These are phyloP conservation scores for Hydrocynus forskahlii DNA, from an alignment of 2,797 vertebrate genomes.

Conservation along the genomic window DNA sequence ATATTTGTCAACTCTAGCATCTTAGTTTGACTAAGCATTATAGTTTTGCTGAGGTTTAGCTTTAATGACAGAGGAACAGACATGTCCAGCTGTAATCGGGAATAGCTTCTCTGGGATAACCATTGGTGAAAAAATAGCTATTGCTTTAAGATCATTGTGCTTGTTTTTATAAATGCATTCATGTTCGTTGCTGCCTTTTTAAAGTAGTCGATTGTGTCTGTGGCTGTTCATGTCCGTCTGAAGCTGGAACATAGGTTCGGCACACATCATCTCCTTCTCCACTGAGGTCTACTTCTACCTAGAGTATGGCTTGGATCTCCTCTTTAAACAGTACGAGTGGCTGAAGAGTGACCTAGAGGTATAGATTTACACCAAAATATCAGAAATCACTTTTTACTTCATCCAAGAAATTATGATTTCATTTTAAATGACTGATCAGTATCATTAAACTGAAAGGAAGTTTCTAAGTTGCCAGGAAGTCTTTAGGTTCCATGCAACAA, in stretches of 20 bases:
- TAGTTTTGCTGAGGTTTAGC: constrained; percentile 18
- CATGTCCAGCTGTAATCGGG: constrained; percentile 1
- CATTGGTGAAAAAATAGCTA: not conserved
- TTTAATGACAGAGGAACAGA: constrained; percentile 24
- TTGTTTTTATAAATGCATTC: not conserved
- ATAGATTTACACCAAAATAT: not conserved
- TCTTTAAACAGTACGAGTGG: constrained; percentile 86
- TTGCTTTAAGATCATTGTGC: not conserved
- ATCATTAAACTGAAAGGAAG: too few species aligned
- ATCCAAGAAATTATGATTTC: constrained; percentile 7
- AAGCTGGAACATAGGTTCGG: constrained; percentile 88
- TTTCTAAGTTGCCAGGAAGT: too few species aligned
- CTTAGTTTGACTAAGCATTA: not conserved
- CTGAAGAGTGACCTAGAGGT: constrained; percentile 86
- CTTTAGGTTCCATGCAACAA: too few species aligned
- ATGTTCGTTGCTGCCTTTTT: not conserved
- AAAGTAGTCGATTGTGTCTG: not conserved
- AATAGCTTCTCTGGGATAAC: not conserved
- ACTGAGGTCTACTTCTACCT: constrained; percentile 91
- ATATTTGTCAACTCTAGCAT: not conserved
- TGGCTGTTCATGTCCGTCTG: constrained; percentile 36
- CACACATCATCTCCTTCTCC: constrained; percentile 88
- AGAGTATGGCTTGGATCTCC: constrained; percentile 78
- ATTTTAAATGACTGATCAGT: not conserved
- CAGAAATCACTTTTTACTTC: not conserved